Base-by-base conservation (phyloP, 2,113 vertebrate species). In the Brienomyrus longianalis region DNA sequence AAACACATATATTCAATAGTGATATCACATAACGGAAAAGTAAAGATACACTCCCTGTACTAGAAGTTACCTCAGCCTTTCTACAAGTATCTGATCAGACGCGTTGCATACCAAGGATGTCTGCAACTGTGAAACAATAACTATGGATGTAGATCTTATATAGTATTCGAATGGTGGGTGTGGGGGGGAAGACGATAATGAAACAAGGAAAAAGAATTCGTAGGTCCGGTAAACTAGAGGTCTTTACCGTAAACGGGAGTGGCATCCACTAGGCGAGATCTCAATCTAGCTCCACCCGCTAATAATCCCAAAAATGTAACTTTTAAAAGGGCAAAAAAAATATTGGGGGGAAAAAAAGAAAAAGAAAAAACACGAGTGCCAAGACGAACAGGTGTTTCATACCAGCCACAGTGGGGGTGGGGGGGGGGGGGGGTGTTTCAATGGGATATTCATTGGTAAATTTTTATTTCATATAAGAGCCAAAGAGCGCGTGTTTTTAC, bases 241-340 rank as follows among this genome's bases (percentile, higher is more conserved):
- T 23, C 0, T 87, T 52, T 54, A n/a, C 51, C 0, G 48, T 87
- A 35, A 35, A 0, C 31, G 2, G 50, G 85, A 87, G 51, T 87
- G 85, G n/a, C 85, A 35, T 31, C 50, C 85, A 87, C 15, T 51
- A 23, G 51, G 13, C 43, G 51, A 87, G 8, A 87, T 54, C 31
- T 35, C 51, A 56, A 39, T 87, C 7, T 87, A 51, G 51, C 85
- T 51, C 85, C 85, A 19, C 48, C 85, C n/a, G 23, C 51, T 87
- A 87, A 87, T 87, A 87, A 87, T 87, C 48, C 8, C 2, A 86
- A 86, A 86, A 86, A 86, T 86, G 85, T 52, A 86, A 17, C 70
- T 77, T 77, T 77, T 17, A 35, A 54, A 54, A 86, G 27, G 31
- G 15, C 51, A 86, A 31, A 52, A 21, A 86, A 85, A 51, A 7